Evolutionary conservation across 2,888 invertebrate genomes (phyloP).

Genomic region (Stramonita haemastoma): DNA sequence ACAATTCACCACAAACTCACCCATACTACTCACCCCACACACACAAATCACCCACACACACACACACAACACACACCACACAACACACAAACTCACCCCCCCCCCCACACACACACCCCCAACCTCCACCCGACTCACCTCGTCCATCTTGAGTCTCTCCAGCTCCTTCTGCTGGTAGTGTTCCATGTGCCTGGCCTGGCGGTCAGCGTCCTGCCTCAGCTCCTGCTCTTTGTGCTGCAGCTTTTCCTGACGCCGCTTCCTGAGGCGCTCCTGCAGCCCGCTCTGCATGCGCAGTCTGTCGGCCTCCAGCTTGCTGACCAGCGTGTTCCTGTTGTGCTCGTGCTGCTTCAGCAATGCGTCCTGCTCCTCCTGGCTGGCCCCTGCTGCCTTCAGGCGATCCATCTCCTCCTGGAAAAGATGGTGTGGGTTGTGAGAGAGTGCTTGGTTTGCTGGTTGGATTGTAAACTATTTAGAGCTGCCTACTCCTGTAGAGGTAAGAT

Average conservation of each 20-base stretch:
- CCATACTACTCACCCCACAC: not conserved
- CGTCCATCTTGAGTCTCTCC: conserved; percentile 70
- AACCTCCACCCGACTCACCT: conserved; percentile 53
- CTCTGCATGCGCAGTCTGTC: conserved; percentile 74
- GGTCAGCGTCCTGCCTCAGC: conserved; percentile 58
- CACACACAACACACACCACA: not conserved
- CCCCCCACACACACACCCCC: not conserved
- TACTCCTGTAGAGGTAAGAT: too few relatives aligned
- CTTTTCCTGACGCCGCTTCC: conserved; percentile 67
- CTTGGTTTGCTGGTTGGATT: too few relatives aligned
- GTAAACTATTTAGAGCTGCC: too few relatives aligned
- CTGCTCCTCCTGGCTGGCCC: conserved; percentile 71
- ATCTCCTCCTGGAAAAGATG: conserved; percentile 65
- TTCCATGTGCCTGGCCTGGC: conserved; percentile 64
- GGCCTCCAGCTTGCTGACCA: conserved; percentile 73
- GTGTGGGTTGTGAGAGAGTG: too few relatives aligned
- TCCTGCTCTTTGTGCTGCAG: conserved; percentile 65
- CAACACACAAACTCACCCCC: not conserved
- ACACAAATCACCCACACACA: not conserved
- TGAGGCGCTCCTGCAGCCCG: conserved; percentile 70
- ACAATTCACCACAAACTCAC: not conserved
- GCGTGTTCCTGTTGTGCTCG: conserved; percentile 67
- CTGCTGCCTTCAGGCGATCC: conserved; percentile 62
- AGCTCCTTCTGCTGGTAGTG: conserved; percentile 66
- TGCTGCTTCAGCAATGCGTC: conserved; percentile 69